These are phyloP conservation scores for Melanostigma gelatinosum DNA, from an alignment of 2,113 vertebrate species.

Conservation along the genomic window DNA sequence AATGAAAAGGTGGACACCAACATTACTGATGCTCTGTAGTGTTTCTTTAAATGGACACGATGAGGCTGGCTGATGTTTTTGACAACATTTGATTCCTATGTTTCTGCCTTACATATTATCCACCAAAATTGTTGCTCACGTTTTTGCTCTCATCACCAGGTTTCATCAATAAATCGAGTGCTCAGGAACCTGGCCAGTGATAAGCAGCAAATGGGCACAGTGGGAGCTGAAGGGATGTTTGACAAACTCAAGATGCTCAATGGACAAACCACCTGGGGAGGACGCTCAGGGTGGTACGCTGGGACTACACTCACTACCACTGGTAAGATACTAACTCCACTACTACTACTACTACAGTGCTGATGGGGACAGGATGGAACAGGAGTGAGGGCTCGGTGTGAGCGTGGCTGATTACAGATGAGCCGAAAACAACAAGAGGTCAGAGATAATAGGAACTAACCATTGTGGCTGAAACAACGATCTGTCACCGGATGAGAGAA, in stretches of 20 bases:
- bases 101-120: not conserved
- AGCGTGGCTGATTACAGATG: not conserved
- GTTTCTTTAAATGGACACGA: not conserved
- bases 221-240: conserved; percentile 97
- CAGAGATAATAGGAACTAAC: not conserved
- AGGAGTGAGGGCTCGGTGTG: not conserved
- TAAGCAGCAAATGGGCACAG: conserved; percentile 98
- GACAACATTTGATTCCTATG: too few species aligned
- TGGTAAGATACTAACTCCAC: conserved; percentile 82
- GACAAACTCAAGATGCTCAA: conserved; percentile 99
- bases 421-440: not conserved
- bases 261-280: conserved; percentile 94
- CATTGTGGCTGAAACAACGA: not conserved
- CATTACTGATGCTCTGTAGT: not conserved
- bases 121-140: not conserved
- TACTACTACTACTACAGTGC: not conserved
- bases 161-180: conserved; percentile 99
- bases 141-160: conserved; percentile 82
- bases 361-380: not conserved
- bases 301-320: conserved; percentile 90
- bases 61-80: not conserved
- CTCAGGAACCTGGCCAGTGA: conserved; percentile 99
- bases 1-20: not conserved
- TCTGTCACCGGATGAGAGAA: not conserved
- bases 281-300: conserved; percentile 94